Evolutionary conservation across 2,888 invertebrate species (phyloP).

Genomic region (Napeogenes inachia): DNA sequence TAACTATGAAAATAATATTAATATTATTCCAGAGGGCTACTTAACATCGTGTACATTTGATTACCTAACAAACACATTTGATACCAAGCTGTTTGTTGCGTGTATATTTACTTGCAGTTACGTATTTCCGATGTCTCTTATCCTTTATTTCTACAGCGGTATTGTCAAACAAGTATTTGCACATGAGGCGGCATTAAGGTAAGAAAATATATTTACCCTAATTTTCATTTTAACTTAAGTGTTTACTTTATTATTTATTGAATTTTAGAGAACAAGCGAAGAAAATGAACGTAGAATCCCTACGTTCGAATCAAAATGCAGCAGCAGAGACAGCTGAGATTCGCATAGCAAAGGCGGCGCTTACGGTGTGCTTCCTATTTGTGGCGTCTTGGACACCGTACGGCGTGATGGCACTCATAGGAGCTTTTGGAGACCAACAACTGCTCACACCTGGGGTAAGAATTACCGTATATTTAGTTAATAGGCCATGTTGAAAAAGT

Average conservation of each 20-base stretch:
- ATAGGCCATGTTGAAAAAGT: background rate
- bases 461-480: slow-evolving; percentile 6
- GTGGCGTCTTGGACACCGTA: slow-evolving; percentile 95
- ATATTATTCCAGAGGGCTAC: slow-evolving; percentile 84
- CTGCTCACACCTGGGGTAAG: slow-evolving; percentile 83
- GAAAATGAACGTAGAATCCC: slow-evolving; percentile 93
- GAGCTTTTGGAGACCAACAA: slow-evolving; percentile 86
- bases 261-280: slow-evolving; percentile 79
- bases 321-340: slow-evolving; percentile 87
- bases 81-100: slow-evolving; percentile 86
- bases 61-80: slow-evolving; percentile 87
- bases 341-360: slow-evolving; percentile 91
- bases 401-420: slow-evolving; percentile 87
- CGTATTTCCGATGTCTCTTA: slow-evolving; percentile 85
- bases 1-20: too few relatives aligned
- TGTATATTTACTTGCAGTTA: slow-evolving; percentile 88
- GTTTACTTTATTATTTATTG: background rate
- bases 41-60: slow-evolving; percentile 91
- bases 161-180: slow-evolving; percentile 91
- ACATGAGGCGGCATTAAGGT: slow-evolving; percentile 88
- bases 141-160: slow-evolving; percentile 90
- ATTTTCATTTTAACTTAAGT: background rate
- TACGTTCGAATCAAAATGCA: slow-evolving; percentile 83
- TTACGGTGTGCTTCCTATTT: slow-evolving; percentile 90
- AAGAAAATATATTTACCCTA: slow-evolving; percentile 12